phyloP scores from a whole-genome alignment of 2,888 invertebrate species.

The Abrostola tripartita region DNA sequence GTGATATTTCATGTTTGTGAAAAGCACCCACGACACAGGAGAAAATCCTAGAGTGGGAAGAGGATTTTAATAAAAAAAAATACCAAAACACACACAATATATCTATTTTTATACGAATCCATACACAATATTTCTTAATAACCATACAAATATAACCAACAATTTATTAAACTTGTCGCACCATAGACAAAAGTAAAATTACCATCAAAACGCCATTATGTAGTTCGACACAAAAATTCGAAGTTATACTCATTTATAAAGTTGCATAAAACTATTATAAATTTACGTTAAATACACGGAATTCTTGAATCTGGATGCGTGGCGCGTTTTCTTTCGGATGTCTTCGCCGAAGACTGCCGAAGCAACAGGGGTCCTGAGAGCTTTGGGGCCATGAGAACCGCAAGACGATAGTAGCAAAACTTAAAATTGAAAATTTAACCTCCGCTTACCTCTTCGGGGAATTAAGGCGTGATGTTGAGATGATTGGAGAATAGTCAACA shows the following conservation, averaged over 20 bases:
- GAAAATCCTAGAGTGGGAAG: too few species aligned
- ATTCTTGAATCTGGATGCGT: constrained; percentile 55
- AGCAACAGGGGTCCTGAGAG: constrained; percentile 67
- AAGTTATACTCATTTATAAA: constrained; percentile 39
- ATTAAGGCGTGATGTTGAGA: too few species aligned
- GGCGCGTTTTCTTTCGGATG: constrained; percentile 62
- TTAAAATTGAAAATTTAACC: not conserved
- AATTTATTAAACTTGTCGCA: constrained; percentile 36
- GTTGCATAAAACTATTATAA: constrained; percentile 52
- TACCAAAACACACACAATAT: not conserved
- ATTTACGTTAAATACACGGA: constrained; percentile 31
- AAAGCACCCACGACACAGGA: too few species aligned
- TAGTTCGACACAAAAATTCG: constrained; percentile 39
- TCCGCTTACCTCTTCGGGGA: too few species aligned
- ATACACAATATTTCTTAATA: constrained; percentile 37
- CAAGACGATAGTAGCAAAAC: constrained; percentile 14
- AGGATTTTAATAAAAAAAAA: constrained; percentile 14
- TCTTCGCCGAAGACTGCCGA: constrained; percentile 65
- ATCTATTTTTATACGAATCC: too few species aligned
- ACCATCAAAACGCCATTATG: constrained; percentile 46
- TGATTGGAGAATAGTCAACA: too few species aligned
- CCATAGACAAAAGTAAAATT: constrained; percentile 47
- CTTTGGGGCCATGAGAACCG: constrained; percentile 57
- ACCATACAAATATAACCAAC: constrained; percentile 25
- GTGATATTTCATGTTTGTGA: too few species aligned